Conservation (phyloP, 2,797 vertebrate genomes). For the Sciurus carolinensis region DNA sequence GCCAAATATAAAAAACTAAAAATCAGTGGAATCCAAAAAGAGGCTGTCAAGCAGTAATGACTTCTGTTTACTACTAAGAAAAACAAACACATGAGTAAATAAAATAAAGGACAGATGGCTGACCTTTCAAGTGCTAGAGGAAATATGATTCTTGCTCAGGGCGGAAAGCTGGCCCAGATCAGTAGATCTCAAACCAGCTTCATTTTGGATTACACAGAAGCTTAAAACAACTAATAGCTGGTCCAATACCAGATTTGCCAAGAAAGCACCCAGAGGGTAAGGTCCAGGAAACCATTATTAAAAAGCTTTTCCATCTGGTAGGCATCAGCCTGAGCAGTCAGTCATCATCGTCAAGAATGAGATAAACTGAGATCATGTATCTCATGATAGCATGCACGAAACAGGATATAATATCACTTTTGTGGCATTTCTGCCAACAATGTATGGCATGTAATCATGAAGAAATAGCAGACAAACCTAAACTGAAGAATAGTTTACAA, state of each 20-base stretch:
- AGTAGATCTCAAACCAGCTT: slow-evolving; percentile 31
- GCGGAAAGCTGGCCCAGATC: neutral
- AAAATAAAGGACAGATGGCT: neutral
- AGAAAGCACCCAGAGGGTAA: neutral
- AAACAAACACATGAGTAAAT: slow-evolving; percentile 23
- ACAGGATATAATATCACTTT: neutral
- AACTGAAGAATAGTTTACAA: neutral
- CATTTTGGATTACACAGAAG: neutral
- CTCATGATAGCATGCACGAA: neutral
- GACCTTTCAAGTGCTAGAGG: neutral
- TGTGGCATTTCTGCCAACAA: neutral
- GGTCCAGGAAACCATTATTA: neutral
- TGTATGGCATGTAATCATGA: neutral
- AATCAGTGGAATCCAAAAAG: neutral
- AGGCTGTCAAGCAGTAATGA: neutral
- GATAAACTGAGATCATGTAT: neutral
- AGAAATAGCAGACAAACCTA: neutral
- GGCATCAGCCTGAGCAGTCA: neutral
- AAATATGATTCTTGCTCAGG: neutral
- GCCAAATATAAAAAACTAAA: neutral
- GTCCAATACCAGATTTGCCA: neutral
- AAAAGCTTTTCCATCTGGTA: neutral
- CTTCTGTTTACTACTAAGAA: neutral
- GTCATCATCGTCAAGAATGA: neutral
- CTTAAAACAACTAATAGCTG: slow-evolving; percentile 2